These are phyloP conservation scores for Haemorhous mexicanus DNA, from an alignment of 2,113 vertebrate species.

Conservation along the genomic window DNA sequence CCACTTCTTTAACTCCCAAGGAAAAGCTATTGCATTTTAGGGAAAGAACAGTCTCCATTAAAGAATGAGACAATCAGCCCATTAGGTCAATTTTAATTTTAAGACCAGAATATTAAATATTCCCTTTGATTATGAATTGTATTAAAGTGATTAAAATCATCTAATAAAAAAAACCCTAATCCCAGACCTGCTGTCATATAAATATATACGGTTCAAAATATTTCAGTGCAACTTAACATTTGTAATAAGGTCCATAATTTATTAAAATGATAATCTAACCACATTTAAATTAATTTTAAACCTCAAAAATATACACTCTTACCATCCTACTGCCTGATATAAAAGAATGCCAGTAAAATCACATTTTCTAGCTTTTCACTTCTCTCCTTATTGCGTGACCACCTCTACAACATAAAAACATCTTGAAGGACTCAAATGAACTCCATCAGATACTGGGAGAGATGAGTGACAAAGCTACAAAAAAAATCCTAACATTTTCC, in stretches of 20 bases:
- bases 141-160: slow-evolving; percentile 49
- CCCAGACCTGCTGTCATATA: not conserved
- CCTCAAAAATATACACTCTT: not conserved
- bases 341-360: not conserved
- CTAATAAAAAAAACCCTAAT: slow-evolving; percentile 22
- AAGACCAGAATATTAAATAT: slow-evolving; percentile 30
- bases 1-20: not conserved
- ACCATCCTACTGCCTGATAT: not conserved
- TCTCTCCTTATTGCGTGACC: not conserved
- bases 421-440: not conserved
- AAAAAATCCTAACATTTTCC: slow-evolving; percentile 41
- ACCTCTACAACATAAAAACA: not conserved
- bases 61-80: not conserved
- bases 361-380: not conserved
- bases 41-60: not conserved
- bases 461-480: slow-evolving; percentile 39
- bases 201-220: not conserved
- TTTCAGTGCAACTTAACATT: not conserved
- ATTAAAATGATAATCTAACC: not conserved
- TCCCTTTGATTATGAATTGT: slow-evolving; percentile 17
- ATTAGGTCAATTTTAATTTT: slow-evolving; percentile 44
- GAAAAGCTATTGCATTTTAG: slow-evolving; percentile 18
- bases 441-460: not conserved
- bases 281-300: not conserved
- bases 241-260: not conserved